Evolutionary conservation across 2,113 vertebrate species (phyloP), one percentile per base, ranked within the genome.

Genomic region (Tichodroma muraria): DNA sequence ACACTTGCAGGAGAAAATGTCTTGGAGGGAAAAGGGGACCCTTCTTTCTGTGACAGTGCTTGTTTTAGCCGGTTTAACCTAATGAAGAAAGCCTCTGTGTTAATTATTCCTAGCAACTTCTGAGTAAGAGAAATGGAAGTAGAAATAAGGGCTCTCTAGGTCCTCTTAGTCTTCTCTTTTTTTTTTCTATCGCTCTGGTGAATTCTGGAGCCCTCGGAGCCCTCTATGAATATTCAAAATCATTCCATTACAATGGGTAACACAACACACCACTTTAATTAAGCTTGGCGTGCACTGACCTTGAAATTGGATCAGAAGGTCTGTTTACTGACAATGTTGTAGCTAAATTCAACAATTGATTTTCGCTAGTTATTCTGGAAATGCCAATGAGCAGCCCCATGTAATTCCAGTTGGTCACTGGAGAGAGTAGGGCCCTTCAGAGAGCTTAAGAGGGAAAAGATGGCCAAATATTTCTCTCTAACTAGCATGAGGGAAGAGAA

Each of bases 341-440:
- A 40, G 71, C 66, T 94, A 85, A 94, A 95, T 78, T 66, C 89
- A 93, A 35, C 86, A 84, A 94, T 57, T 92, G 91, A 95, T 97
- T 97, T 90, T 88, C 93, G 77, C 76, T 80, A 38, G 78, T 88
- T 85, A 76, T 31, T 56, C 65, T 94, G 87, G 78, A 95, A 96
- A 92, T 42, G 52, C 79, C 75, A 50, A 47, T 44, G 53, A 92
- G 52, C 53, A 76, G 8, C 50, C 60, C 52, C 25, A 3, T 22
- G 37, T 47, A 44, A 68, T 93, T 88, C 88, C 72, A 64, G 24
- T 31, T 45, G n/a, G 40, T 56, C 79, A 49, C 69, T 95, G 54
- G 68, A 80, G 69, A 49, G 14, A 59, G 37, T 3, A 42, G 23
- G 21, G 24, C 31, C 53, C 75, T 77, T 56, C 21, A 63, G 53